Percentiles rank a stretch among this genome's conserved stretches.
These are phyloP conservation scores for Poecilia picta DNA, from an alignment of 2,797 vertebrate species.

Conservation along the genomic window DNA sequence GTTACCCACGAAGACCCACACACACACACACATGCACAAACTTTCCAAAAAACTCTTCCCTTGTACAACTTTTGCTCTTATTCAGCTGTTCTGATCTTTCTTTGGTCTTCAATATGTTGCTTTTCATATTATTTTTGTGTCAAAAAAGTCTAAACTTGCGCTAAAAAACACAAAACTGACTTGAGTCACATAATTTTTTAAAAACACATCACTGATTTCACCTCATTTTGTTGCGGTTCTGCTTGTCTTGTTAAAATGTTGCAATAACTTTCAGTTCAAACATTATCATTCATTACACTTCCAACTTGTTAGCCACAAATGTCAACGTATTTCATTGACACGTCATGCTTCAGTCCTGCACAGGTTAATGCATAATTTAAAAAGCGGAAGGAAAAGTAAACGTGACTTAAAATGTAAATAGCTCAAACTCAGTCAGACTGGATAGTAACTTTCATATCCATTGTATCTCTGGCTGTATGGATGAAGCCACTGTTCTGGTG, in stretches of 20 bases:
- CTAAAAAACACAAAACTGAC: not conserved
- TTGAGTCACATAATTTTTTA: not conserved
- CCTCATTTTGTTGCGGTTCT: not conserved
- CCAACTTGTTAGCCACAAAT: not conserved
- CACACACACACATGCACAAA: slow-evolving; percentile 54
- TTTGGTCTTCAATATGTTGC: not conserved
- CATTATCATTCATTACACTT: not conserved
- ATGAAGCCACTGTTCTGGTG: not conserved
- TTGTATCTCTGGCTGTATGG: not conserved
- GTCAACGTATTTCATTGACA: not conserved
- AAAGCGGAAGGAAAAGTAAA: not conserved
- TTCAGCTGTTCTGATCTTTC: not conserved
- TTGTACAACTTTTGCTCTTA: slow-evolving; percentile 14
- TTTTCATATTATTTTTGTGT: not conserved
- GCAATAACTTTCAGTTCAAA: not conserved
- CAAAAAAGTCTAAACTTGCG: not conserved
- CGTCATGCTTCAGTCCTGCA: not conserved
- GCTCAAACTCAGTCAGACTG: not conserved
- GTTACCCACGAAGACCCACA: slow-evolving; percentile 67
- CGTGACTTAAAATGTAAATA: not conserved
- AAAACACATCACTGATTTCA: not conserved
- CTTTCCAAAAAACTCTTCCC: slow-evolving; percentile 55
- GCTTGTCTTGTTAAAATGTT: not conserved
- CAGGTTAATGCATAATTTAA: not conserved
- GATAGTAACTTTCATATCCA: not conserved